Base-by-base conservation (phyloP, 2,888 invertebrate genomes). In the Pterobdella sp. region DNA sequence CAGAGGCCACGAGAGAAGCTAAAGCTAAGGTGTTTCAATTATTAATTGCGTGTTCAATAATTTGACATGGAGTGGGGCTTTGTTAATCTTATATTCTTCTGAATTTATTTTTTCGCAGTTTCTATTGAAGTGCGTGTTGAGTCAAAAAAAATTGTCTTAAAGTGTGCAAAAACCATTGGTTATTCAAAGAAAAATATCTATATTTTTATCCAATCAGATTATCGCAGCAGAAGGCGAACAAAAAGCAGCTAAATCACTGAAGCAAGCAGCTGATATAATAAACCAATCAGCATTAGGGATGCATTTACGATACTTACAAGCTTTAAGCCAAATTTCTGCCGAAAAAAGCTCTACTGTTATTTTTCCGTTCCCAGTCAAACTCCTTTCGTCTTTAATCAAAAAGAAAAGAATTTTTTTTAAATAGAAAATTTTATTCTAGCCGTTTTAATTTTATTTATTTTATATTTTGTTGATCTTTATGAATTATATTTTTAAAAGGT, bases 221-320 rank as follows among this genome's bases (percentile, higher is more conserved):
- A 94, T 94, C 78, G 93, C 94, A 0, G 94, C 94, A 14, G 94
- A 94, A 82, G 94, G 95, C 37, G 95, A 95, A 82, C 93, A 93
- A 81, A 93, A 94, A 81, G 94, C 95, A 1, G 93, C 94, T 32
- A 86, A 91, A 36, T 94, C 95, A 0, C 86, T 95, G 35, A 89
- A 93, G 71, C 94, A 95, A 60, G 95, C 95, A 32, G 94, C 94
- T 4, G 94, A 94, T 83, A 91, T 95, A 69, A 94, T 95, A 80
- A 91, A 92, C 0, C 92, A 93, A 81, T 92, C 92, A 71, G 93
- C 94, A 10, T 93, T 93, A 4, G 95, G 95, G 18, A 85, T 95
- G 52, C 94, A 95, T 82, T 88, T 95, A 31, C 89, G 94, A 75
- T 65, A 56, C 60, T n/a, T 56, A n/a, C 60, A 56, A 22, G 60